Evolutionary conservation across 2,797 vertebrate species (phyloP), one percentile per base, ranked within the genome.

Genomic region (Fundulus diaphanus): DNA sequence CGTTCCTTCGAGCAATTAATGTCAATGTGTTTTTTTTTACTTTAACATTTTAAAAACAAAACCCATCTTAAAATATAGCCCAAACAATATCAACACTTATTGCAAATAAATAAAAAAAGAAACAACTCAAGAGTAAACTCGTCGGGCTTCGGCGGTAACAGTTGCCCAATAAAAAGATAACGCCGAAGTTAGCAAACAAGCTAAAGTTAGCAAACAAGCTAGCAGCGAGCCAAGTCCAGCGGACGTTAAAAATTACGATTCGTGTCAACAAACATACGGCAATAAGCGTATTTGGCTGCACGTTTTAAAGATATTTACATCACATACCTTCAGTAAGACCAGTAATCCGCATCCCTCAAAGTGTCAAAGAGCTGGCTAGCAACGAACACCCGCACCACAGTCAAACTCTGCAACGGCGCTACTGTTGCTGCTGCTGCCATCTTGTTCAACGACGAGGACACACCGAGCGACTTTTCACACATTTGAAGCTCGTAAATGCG

Each of bases 391-490:
- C 77, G 81, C 79, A 80, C 79, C 78, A 66, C 87, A 68, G 89
- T 78, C 69, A 80, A 84, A 85, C 77, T 89, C 86, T 83, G 89
- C 87, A 87, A 54, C 81, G 83, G 69, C 74, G 87, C 71, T 46
- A 71, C 67, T 72, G 78, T 56, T 59, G 71, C 75, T 88, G 87
- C 57, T 88, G 87, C 92, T 93, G 92, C 93, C 92, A 93, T 93
- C 93, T 93, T 94, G 93, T 93, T 92, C 85, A 80, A 91, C 92
- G 88, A 90, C 89, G 87, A 93, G 78, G 70, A 78, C 68, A 81
- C 27, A 85, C 90, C 80, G 70, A 88, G 85, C 63, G 85, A 93
- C 90, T 93, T 91, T 92, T 90, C 80, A 80, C 89, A 90, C 90
- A 92, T 89, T 87, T 90, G 83, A 89, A 86, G 82, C 87, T 76